Base-by-base conservation (phyloP, 2,113 vertebrate species). In the Pavo muticus region DNA sequence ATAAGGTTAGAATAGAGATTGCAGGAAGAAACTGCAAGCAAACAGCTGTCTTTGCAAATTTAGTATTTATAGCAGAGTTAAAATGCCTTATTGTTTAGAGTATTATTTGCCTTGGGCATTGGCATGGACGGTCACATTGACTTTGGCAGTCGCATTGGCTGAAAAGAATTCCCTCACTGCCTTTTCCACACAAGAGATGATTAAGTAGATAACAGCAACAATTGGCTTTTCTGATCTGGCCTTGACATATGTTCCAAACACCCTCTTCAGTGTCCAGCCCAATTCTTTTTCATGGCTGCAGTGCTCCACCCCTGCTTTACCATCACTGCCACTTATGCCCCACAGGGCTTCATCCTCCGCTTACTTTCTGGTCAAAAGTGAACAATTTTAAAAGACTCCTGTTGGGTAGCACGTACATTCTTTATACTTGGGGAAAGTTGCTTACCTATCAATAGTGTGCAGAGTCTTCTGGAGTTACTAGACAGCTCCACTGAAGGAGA, bases 121-220 rank as follows among this genome's bases (percentile, higher is more conserved):
- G 96, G 92, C 84, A 92, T 82, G 11, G 21, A 52, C 27, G 25
- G 29, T 64, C 37, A 64, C 52, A 32, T 56, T 57, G 71, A 47
- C 47, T 78, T 42, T 84, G 92, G 40, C 86, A 64, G 69, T 81
- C 16, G 6, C 13, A 27, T 96, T 96, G 94, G 94, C 94, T 69
- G 77, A 88, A 94, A 92, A 95, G 87, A 96, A 93, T 96, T 94
- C 90, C 77, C 73, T 92, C 88, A 94, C 80, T 94, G 91, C 71
- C 57, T 93, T 87, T 91, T 96, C 80, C 84, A 92, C 87, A 74
- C 80, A 94, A 56, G 42, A 84, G 88, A 84, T 93, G 91, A 96
- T 93, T 88, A 93, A 92, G 65, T 71, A 93, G 96, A 91, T 96
- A 96, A 94, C 83, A 89, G 70, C 84, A 96, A 93, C 94, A 94